Evolutionary conservation across 2,113 vertebrate species (phyloP), one percentile per base, ranked within the genome.

Genomic region (Malaclemys terrapin): DNA sequence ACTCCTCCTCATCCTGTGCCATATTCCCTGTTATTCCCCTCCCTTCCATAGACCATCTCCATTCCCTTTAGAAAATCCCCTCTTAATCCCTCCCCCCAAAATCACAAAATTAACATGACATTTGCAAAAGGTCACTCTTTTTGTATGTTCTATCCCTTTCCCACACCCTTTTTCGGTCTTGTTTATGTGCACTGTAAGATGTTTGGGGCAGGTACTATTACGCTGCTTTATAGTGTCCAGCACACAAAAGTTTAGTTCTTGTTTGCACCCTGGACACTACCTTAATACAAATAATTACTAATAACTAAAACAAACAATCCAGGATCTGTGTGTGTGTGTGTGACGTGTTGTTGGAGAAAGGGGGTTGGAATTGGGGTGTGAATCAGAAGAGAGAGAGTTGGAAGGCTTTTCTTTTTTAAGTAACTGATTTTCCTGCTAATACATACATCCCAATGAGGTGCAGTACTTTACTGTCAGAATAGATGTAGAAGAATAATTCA

Each of bases 61-160:
- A 19, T 10, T 69, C 27, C 47, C 31, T 56, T 76, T 45, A 76
- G 42, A 35, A 52, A 57, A 56, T 1, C 16, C 47, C 38, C 81
- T 29, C 54, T 42, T 9, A 69, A 31, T 25, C 4, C 62, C 53
- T 89, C 27, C 4, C 50, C 5, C 54, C 45, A 35, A 38, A 17
- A 13, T 3, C 0, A 54, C 6, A 53, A 88, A 3, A n/a, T 20
- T 53, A 50, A 29, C 17, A 2, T 0, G 3, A 24, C 17, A 10
- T 42, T 80, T 56, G 5, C 69, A 80, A 53, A 84, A 27, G 14
- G 31, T 45, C 31, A 0, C 0, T 24, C 59, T 4, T 4, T 3
- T 12, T 80, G 42, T 62, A 56, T 31, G 47, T 35, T 84, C 47
- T 79, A 9, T 13, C 6, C 17, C 8, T 45, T 3, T 22, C 24